Evolutionary conservation across 2,113 vertebrate species (phyloP), one percentile per base, ranked within the genome.

Genomic region (Propithecus coquereli): DNA sequence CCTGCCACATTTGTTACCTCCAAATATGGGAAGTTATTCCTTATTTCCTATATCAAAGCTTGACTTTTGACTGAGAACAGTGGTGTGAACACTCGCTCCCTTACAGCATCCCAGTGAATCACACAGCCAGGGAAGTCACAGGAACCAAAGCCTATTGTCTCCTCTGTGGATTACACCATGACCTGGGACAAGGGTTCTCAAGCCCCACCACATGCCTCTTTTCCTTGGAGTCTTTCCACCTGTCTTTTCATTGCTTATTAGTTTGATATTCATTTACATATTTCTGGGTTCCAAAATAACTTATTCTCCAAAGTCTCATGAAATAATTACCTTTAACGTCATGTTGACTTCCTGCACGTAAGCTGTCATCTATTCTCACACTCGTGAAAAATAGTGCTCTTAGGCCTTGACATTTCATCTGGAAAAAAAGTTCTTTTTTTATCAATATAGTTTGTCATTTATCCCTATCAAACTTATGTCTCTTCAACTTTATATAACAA

Each of bases 21-120:
- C 71, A 84, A 82, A 92, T 90, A 91, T 52, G 91, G 50, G 87
- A 91, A 74, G n/a, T 83, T 32, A 40, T 40, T 73, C 59, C 45
- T 63, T 32, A n/a, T 50, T 76, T 76, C 91, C 80, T 90, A 68
- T 65, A 37, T 63, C 34, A 43, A 91, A 83, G 63, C 43, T 25
- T 22, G n/a, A 25, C 77, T 94, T 54, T 14, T 71, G 79, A 80
- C 12, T 27, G 43, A 89, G 86, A 89, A 32, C 50, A 50, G 76
- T 2, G 17, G n/a, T 14, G 16, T 25, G 2, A 71, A 87, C 13
- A 3, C 11, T 45, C 74, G 82, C 37, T 59, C 43, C 45, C 90
- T 70, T 63, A 95, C 27, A 12, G 50, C n/a, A 25, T 6, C 34
- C 0, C 0, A 5, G 14, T 66, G 86, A 95, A 45, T 89, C 91